Evolutionary conservation across 2,888 invertebrate genomes (phyloP).

Genomic region (Hedya salicella): DNA sequence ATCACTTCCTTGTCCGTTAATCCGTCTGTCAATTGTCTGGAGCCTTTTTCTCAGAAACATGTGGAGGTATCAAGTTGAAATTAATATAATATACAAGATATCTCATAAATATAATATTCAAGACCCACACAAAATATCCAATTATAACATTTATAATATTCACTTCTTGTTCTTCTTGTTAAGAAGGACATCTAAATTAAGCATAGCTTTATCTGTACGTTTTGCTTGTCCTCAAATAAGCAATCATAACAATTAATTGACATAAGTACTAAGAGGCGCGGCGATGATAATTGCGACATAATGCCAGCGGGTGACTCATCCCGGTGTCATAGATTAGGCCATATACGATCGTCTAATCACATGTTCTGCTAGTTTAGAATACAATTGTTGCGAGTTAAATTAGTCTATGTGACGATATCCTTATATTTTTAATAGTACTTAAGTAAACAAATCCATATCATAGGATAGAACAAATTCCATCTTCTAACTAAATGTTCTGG

Average conservation of each 20-base stretch:
- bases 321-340: conserved; percentile 26
- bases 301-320: conserved; percentile 45
- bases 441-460: too few species aligned
- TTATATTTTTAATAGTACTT: neutral
- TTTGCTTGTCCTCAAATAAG: conserved; percentile 39
- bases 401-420: neutral
- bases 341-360: conserved; percentile 22
- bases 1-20: too few species aligned
- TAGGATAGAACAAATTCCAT: too few species aligned
- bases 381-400: conserved; percentile 8
- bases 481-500: neutral
- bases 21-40: too few species aligned
- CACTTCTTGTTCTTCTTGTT: too few species aligned
- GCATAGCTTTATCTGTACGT: conserved; percentile 25
- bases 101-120: too few species aligned
- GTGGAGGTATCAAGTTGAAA: too few species aligned
- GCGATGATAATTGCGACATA: conserved; percentile 43
- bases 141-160: too few species aligned
- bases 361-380: conserved; percentile 18
- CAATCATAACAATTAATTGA: conserved; percentile 73
- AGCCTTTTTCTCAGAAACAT: too few species aligned
- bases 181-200: neutral
- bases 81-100: too few species aligned
- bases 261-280: conserved; percentile 58
- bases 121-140: too few species aligned